Conservation (phyloP, 2,888 invertebrate species). For the Galeopsomyia nigrocyanea region DNA sequence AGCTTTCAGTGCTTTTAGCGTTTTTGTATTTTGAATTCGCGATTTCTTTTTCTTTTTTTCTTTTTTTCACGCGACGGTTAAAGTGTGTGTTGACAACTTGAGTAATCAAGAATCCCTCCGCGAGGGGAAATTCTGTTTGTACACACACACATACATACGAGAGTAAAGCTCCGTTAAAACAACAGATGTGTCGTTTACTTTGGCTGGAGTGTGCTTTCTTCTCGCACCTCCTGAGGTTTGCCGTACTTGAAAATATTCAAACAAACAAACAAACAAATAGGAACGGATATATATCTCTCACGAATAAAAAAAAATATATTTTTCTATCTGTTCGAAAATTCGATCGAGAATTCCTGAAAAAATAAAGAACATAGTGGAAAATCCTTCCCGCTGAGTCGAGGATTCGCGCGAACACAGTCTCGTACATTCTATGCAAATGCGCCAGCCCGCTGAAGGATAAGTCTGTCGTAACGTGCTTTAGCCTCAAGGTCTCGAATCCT, state of each 20-base stretch:
- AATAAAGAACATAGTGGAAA: too few relatives aligned
- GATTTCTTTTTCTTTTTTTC: too few relatives aligned
- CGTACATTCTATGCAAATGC: slow-evolving; percentile 17
- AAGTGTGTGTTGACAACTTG: neutral
- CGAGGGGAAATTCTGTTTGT: slow-evolving; percentile 1
- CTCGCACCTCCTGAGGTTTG: neutral
- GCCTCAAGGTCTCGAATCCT: slow-evolving; percentile 3
- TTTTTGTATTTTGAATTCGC: too few relatives aligned
- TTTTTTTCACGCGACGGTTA: too few relatives aligned
- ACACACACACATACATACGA: neutral
- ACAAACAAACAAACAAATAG: too few relatives aligned
- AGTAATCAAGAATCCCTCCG: slow-evolving; percentile 21
- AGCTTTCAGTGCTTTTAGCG: too few relatives aligned
- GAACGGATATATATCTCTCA: too few relatives aligned
- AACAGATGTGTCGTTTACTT: slow-evolving; percentile 23
- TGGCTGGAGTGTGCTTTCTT: slow-evolving; percentile 23
- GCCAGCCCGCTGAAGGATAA: neutral
- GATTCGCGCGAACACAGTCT: neutral
- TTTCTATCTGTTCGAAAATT: too few relatives aligned
- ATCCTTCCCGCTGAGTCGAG: neutral
- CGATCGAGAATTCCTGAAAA: too few relatives aligned
- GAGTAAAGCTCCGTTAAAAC: slow-evolving; percentile 13
- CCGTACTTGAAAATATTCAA: too few relatives aligned
- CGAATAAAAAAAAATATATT: too few relatives aligned
- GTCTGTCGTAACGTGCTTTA: slow-evolving; percentile 25